Conservation (phyloP, 2,797 vertebrate species). For the Threskiornis aethiopicus region DNA sequence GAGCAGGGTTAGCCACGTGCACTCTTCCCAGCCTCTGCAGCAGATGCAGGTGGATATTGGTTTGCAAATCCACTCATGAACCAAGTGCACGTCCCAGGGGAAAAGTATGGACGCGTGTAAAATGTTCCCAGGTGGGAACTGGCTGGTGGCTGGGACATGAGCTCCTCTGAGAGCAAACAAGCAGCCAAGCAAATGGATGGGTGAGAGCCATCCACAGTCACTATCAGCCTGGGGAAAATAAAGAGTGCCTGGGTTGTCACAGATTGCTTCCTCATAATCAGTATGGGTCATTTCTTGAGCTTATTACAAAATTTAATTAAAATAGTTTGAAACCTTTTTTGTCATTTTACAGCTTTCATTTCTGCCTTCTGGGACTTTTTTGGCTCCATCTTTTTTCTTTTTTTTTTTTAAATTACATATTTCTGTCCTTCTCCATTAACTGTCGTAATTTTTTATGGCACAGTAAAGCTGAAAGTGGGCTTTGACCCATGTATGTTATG, state of each 20-base stretch:
- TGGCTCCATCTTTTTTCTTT: background rate
- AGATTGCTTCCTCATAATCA: background rate
- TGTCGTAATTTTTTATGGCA: background rate
- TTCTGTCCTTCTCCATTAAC: background rate
- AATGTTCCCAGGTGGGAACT: background rate
- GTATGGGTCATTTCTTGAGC: background rate
- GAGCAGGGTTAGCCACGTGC: fast-evolving
- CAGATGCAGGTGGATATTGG: background rate
- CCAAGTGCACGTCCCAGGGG: background rate
- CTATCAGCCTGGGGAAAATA: background rate
- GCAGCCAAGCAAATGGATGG: background rate
- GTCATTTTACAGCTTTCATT: background rate
- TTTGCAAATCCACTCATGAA: background rate
- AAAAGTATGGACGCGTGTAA: background rate
- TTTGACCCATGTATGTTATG: background rate
- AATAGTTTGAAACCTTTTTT: background rate
- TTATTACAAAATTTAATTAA: slow-evolving; percentile 7
- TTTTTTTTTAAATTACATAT: background rate
- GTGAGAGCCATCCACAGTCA: background rate
- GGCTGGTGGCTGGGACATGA: background rate
- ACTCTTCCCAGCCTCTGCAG: background rate
- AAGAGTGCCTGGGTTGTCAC: background rate
- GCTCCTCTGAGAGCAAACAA: background rate
- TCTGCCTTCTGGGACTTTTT: background rate
- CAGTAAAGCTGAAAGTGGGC: background rate